Evolutionary conservation across 1,140 invertebrate species (phyloP), one percentile per base, ranked within the genome.

Genomic region (Melanaphis sacchari): DNA sequence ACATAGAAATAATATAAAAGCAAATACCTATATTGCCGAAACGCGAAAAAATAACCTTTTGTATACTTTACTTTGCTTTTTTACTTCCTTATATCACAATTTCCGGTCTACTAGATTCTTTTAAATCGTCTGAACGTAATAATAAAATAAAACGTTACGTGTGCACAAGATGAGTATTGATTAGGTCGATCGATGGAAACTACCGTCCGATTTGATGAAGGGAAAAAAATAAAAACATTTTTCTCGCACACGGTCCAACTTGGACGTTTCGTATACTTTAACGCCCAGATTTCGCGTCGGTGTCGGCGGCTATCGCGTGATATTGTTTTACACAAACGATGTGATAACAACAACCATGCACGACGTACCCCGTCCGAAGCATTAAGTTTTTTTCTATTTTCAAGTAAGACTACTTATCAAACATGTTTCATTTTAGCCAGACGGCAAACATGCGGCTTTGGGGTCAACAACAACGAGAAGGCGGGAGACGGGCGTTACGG

Each of bases 121-220:
- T 46, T 46, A 87, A n/a, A 46, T n/a, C 22, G 49, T 38, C 21
- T 38, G 49, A n/a, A n/a, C 24, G 46, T 40, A 54, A 54, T 36
- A 89, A 89, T 49, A 89, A 89, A 89, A 89, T 89, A 89, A 49
- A 89, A 89, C 26, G 43, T 89, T 54, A 89, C 36, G 46, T 89
- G n/a, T 38, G 21, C 46, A 46, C 18, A 9, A 43, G 24, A n/a
- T 24, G 84, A 87, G 36, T 46, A 46, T 89, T 22, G 22, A 90
- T 59, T 59, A 26, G 38, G 21, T 26, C 38, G 88, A 59, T 90
- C 88, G 36, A 41, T n/a, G 31, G 40, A 43, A 89, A 59, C 46
- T 21, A 7, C 6, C 87, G 88, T 31, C 1, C 5, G 7, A 59
- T 90, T 59, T 90, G 15, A 46, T n/a, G 26, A 43, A 15, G 26